A percentile compares a stretch with the other conserved stretches of the same genome.
These are phyloP conservation scores for Dromaius novaehollandiae DNA, from an alignment of 2,113 vertebrate species.

Conservation along the genomic window DNA sequence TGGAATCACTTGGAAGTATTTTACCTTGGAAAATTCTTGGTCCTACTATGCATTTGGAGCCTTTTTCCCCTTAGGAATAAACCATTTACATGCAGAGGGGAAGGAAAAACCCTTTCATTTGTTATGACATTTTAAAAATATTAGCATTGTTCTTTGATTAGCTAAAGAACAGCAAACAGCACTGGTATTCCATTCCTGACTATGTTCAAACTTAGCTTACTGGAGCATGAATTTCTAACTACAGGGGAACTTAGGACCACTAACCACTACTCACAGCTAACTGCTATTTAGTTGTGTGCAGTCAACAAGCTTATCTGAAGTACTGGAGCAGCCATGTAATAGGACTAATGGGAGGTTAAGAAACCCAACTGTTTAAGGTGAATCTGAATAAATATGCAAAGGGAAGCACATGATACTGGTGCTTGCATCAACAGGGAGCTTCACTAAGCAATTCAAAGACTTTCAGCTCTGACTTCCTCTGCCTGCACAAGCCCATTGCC, in stretches of 20 bases:
- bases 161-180: background rate
- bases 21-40: background rate
- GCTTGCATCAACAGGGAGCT: background rate
- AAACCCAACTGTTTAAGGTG: background rate
- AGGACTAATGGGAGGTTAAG: background rate
- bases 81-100: background rate
- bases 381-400: background rate
- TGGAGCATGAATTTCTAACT: background rate
- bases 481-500: background rate
- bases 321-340: background rate
- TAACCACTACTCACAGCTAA: background rate
- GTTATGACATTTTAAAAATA: background rate
- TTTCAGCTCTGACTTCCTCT: background rate
- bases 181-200: background rate
- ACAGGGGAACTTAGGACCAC: background rate
- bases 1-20: background rate
- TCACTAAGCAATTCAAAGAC: background rate
- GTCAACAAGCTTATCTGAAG: background rate
- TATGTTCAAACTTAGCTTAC: rapidly evolving
- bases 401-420: background rate
- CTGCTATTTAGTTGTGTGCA: background rate
- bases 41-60: background rate
- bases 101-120: background rate
- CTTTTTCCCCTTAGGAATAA: background rate
- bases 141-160: background rate